Evolutionary conservation across 2,797 vertebrate species (phyloP), one percentile per base, ranked within the genome.

Genomic region (Scarus forsteni): DNA sequence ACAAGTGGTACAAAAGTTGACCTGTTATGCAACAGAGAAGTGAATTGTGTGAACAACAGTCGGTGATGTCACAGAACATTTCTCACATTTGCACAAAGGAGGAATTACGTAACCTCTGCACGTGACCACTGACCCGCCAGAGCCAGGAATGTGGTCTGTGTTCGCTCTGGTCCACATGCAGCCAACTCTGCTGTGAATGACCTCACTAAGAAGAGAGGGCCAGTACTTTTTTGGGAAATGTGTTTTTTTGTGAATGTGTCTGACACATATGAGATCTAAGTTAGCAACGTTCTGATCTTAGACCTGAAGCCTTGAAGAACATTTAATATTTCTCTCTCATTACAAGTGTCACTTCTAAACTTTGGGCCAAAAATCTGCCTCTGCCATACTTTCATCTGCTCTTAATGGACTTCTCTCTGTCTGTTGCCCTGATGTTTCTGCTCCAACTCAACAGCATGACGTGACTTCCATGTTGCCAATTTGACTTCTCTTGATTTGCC

Each of bases 371-470:
- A 54, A 51, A 52, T n/a, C 1, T 15, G 9, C 8, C 1, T 10
- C 39, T 60, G 51, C 62, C 16, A 8, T 27, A 35, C 8, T 62
- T 71, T 44, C 7, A 19, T 42, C 6, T 39, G 16, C 38, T 49
- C 19, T 35, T 19, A 38, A 18, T 6, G 8, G 15, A 58, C 38
- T 9, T 63, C 18, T 58, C 58, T n/a, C 10, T 43, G 45, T 60
- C 73, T 85, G 73, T 39, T 74, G 14, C 42, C 73, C 82, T 58
- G 64, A 88, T 83, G 77, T 84, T 85, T 3, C 82, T 85, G 73
- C 67, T 84, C 73, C 45, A 63, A 13, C 42, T 83, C 60, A 72
- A 60, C 56, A 64, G 11, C 15, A 51, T 66, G 35, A 46, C n/a
- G 6, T 66, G 72, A 65, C 56, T 82, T 75, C 71, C 5, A 18